Evolutionary conservation across 2,888 invertebrate genomes (phyloP), one percentile per base, ranked within the genome.

Genomic region (Euzetes globulus): DNA sequence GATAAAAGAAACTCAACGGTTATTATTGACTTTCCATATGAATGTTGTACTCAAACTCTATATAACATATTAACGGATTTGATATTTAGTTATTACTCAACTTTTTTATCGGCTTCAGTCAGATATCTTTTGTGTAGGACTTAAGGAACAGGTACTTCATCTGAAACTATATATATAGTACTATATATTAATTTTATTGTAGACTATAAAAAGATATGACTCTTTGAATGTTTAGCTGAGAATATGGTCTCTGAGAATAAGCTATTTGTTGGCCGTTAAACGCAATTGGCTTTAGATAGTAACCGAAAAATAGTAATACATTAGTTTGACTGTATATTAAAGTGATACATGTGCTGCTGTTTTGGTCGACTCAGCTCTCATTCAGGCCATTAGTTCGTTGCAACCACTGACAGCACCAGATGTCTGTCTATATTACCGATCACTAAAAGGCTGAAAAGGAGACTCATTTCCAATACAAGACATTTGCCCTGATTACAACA

Each of bases 21-120:
- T 60, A 15, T 60, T 60, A 33, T 60, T 60, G 29, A 60, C 60
- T 60, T 60, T 60, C n/a, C 60, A 60, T 60, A 33, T 33, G 33
- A 60, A 55, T 22, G n/a, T 13, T 22, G 11, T 25, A 22, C 22
- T 55, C 22, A 25, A 22, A 22, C 1, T 13, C 3, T 22, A 52
- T 47, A 55, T 25, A 55, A 25, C 4, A 1, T 55, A 22, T 22
- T 55, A 55, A 55, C 9, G 6, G 1, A 41, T 41, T 41, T 41
- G 9, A 41, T 22, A 55, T 22, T 25, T 55, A 22, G 55, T 55
- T 55, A 55, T 55, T 1, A 22, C 55, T 55, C 2, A 41, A 41
- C 41, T 13, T 50, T 50, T 50, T 50, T 50, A 50, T 50, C 17
- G 50, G 7, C 7, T 47, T 13, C 41, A n/a, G n/a, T 11, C 19